A percentile compares a stretch with the other conserved stretches of the same genome.
Conservation (phyloP, 2,113 vertebrate genomes). For the Ranitomeya imitator region DNA sequence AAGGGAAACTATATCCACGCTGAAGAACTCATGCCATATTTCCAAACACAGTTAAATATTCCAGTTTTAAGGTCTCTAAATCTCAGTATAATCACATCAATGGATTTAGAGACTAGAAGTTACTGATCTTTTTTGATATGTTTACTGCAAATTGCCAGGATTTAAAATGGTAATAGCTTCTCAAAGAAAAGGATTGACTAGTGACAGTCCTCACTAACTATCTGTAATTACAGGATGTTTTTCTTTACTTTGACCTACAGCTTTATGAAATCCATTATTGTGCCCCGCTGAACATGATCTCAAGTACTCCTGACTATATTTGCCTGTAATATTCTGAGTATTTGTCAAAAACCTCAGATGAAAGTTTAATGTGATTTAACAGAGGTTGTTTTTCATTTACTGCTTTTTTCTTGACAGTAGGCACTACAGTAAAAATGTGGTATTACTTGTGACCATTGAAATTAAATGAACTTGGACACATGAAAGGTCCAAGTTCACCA, state of each 20-base stretch:
- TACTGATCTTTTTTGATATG: constrained; percentile 6
- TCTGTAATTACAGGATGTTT: background rate
- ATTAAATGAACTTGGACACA: background rate
- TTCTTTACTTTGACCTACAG: background rate
- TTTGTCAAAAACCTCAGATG: too few species aligned
- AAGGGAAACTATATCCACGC: constrained; percentile 45
- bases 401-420: too few species aligned
- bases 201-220: background rate
- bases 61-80: constrained; percentile 40
- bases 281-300: background rate
- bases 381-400: too few species aligned
- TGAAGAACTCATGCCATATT: constrained; percentile 49
- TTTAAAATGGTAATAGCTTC: constrained; percentile 19
- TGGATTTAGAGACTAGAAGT: constrained; percentile 32
- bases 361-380: too few species aligned
- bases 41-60: constrained; percentile 39
- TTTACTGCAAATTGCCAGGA: constrained; percentile 23
- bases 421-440: too few species aligned
- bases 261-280: background rate
- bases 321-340: background rate
- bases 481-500: background rate
- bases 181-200: constrained; percentile 3
- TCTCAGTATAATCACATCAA: constrained; percentile 27
- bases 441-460: too few species aligned
- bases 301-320: background rate